Percentiles rank a stretch among this genome's conserved stretches.
phyloP scores from a whole-genome alignment of 2,888 invertebrate species.

The Chydorus sphaericus region DNA sequence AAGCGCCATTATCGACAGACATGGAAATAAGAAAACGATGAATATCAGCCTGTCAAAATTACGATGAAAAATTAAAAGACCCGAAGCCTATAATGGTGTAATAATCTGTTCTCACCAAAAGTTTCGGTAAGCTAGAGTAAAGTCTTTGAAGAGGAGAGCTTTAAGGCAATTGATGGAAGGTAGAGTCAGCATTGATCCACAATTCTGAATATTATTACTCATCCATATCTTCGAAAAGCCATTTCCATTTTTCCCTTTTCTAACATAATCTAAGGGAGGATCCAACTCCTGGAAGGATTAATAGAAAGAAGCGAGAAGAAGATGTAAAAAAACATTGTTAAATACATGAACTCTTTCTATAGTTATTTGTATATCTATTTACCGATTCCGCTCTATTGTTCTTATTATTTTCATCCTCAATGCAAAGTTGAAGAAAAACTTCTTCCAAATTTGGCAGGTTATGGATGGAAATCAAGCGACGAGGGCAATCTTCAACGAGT shows the following conservation, averaged over 20 bases:
- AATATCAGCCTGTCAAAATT: slow-evolving; percentile 20
- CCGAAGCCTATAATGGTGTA: too few relatives aligned
- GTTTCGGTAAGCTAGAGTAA: slow-evolving; percentile 80
- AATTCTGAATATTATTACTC: slow-evolving; percentile 7
- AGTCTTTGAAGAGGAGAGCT: slow-evolving; percentile 73
- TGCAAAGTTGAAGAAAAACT: slow-evolving; percentile 69
- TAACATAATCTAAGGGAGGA: neutral
- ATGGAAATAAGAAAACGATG: slow-evolving; percentile 30
- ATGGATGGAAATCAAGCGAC: slow-evolving; percentile 60
- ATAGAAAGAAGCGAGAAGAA: too few relatives aligned
- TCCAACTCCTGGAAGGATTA: neutral
- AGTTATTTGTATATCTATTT: too few relatives aligned
- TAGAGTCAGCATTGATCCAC: slow-evolving; percentile 7
- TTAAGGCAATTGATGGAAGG: slow-evolving; percentile 14
- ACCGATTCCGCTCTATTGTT: slow-evolving; percentile 17
- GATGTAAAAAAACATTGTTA: too few relatives aligned
- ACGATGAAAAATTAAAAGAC: too few relatives aligned
- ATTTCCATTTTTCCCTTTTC: slow-evolving; percentile 1
- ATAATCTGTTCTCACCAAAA: slow-evolving; percentile 56
- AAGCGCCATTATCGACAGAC: slow-evolving; percentile 31
- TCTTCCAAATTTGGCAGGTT: slow-evolving; percentile 73
- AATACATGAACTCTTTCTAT: too few relatives aligned
- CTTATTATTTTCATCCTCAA: slow-evolving; percentile 24
- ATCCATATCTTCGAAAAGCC: neutral
- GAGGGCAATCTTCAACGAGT: slow-evolving; percentile 79